Base-by-base conservation (phyloP, 2,888 invertebrate species). In the Parochlus steinenii region DNA sequence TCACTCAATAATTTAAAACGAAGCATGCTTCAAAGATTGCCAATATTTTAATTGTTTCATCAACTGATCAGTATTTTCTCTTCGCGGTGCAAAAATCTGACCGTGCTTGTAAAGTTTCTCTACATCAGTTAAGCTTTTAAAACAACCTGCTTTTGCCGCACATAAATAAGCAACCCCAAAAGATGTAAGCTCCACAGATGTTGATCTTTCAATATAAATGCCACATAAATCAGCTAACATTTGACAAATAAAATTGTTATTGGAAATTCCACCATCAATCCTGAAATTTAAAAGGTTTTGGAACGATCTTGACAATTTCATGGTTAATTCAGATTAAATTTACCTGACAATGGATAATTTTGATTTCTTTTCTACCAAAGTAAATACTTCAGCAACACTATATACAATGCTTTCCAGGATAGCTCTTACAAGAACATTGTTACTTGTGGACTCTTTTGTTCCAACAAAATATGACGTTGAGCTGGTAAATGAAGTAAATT, bases 261-360 rank as follows among this genome's bases (percentile, higher is more conserved):
- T 74, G 0, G 90, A 79, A n/a, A 95, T 90, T n/a, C 95, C 95
- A 3, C 95, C 95, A 56, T 93, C 89, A 40, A 89, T 70, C 49
- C 93, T 92, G 48, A 24, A 58, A 56, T 37, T 28, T 37, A 44
- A 27, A 12, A 22, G 23, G 12, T 29, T n/a, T n/a, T n/a, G n/a
- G n/a, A n/a, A n/a, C n/a, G n/a, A n/a, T n/a, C n/a, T n/a, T n/a
- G n/a, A n/a, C n/a, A n/a, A n/a, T n/a, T n/a, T n/a, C n/a, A n/a
- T n/a, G n/a, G n/a, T n/a, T n/a, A n/a, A n/a, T n/a, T n/a, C n/a
- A n/a, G n/a, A n/a, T n/a, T n/a, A n/a, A n/a, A n/a, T n/a, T n/a
- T n/a, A 79, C 80, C 69, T 68, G 43, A 82, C 70, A 33, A 55
- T 58, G 24, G 56, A 53, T 27, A 73, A 69, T 2, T 55, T 53